Base-by-base conservation (phyloP, 2,113 vertebrate species). In the Gopherus flavomarginatus region DNA sequence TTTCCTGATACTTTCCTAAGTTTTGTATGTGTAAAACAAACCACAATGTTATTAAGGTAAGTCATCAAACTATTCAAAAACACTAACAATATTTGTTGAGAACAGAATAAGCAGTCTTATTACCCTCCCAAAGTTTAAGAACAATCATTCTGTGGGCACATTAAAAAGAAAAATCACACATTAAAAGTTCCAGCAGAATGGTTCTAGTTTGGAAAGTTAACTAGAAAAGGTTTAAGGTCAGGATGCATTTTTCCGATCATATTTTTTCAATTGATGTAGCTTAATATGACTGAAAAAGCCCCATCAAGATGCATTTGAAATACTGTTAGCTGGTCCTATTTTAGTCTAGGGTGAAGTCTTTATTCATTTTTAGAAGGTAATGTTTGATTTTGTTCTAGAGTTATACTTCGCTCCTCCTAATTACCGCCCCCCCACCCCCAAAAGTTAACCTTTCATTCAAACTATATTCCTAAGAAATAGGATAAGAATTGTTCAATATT, bases 361-460 rank as follows among this genome's bases (percentile, higher is more conserved):
- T 11, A 77, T 7, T 29, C 11, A 78, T 47, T 78, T 77, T 78
- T 38, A 72, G 9, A 72, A 38, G 19, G 9, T 69, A 69, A 69
- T 38, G 5, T 72, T 72, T 22, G 65, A 72, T n/a, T 72, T 72
- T 21, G 42, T 78, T 47, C 75, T 78, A 8, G 10, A 47, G 42
- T 26, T 78, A 22, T 42, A 42, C 69, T 38, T 42, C 38, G 85
- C 3, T 50, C 65, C 42, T 87, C 13, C 57, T 24, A 0, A 62
- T 62, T 62, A 0, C 0, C 3, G 11, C 11, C 49, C 49, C 49
- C 49, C 11, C 3, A 3, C 49, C 49, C 49, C 49, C 49, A 12
- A 42, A 56, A 93, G 31, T 21, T 52, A 56, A 4, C 53, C 2
- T 4, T 5, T 24, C 86, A 29, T 5, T 54, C 8, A 21, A 35